phyloP scores from a whole-genome alignment of 2,888 invertebrate species.

The Melinaea marsaeus region DNA sequence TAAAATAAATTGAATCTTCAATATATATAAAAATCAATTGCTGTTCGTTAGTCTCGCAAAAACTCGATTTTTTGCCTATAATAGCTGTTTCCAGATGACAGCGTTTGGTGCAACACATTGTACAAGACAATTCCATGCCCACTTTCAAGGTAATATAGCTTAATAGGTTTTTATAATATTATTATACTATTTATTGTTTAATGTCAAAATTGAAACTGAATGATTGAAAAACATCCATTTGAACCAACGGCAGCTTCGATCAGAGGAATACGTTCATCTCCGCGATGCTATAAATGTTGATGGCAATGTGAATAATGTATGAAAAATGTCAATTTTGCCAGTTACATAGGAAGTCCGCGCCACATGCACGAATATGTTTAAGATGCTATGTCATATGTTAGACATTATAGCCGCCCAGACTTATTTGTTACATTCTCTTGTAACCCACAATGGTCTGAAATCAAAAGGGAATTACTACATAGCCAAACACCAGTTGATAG shows the following conservation, averaged over 20 bases:
- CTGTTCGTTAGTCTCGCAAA: slow-evolving; percentile 1
- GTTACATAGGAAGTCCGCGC: slow-evolving; percentile 22
- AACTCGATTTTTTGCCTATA: not conserved
- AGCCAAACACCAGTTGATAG: slow-evolving; percentile 34
- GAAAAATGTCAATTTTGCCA: slow-evolving; percentile 35
- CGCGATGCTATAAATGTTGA: slow-evolving; percentile 32
- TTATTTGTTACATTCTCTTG: slow-evolving; percentile 17
- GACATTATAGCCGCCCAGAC: slow-evolving; percentile 19
- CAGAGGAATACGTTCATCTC: slow-evolving; percentile 34
- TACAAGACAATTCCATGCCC: not conserved
- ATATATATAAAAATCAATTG: not conserved
- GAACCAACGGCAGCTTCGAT: slow-evolving; percentile 28
- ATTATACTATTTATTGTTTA: too few species aligned
- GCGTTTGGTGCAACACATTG: not conserved
- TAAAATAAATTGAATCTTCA: too few species aligned
- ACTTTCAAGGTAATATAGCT: too few species aligned
- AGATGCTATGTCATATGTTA: slow-evolving; percentile 39
- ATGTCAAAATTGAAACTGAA: too few species aligned
- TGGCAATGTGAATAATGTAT: slow-evolving; percentile 32
- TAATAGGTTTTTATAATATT: too few species aligned
- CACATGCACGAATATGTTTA: slow-evolving; percentile 32
- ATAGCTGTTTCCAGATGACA: not conserved
- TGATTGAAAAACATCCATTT: slow-evolving; percentile 30
- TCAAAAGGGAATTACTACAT: slow-evolving; percentile 20
- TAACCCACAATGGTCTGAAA: slow-evolving; percentile 37